Evolutionary conservation across 2,113 vertebrate genomes (phyloP).

Genomic region (Taxidea taxus): DNA sequence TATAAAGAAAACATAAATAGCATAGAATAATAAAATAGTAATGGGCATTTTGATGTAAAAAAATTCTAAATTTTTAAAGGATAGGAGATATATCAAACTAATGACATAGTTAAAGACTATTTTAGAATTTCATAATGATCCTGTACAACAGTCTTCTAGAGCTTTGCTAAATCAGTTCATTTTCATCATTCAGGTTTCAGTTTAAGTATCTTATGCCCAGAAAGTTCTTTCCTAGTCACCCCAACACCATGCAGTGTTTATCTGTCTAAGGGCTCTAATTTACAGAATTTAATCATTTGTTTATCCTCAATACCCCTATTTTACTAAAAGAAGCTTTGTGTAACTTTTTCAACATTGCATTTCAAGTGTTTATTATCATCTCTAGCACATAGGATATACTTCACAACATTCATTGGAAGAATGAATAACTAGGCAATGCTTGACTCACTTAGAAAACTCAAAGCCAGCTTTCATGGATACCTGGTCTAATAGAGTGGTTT

Average conservation of each 20-base stretch:
- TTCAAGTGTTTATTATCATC: background rate
- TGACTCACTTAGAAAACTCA: background rate
- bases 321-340: background rate
- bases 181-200: background rate
- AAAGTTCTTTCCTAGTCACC: background rate
- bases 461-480: background rate
- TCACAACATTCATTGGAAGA: background rate
- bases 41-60: background rate
- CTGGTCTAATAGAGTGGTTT: background rate
- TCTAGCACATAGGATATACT: background rate
- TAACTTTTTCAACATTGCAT: background rate
- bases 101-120: background rate
- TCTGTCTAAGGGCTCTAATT: background rate
- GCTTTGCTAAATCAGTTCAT: background rate
- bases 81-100: background rate
- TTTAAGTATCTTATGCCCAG: background rate
- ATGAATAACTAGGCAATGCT: background rate
- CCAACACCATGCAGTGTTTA: background rate
- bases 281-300: background rate
- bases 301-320: background rate
- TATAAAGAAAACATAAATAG: background rate
- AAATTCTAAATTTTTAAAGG: background rate
- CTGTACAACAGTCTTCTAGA: background rate
- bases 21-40: background rate
- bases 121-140: background rate